Conservation (phyloP, 2,888 invertebrate species). For the Melanotus villosus region DNA sequence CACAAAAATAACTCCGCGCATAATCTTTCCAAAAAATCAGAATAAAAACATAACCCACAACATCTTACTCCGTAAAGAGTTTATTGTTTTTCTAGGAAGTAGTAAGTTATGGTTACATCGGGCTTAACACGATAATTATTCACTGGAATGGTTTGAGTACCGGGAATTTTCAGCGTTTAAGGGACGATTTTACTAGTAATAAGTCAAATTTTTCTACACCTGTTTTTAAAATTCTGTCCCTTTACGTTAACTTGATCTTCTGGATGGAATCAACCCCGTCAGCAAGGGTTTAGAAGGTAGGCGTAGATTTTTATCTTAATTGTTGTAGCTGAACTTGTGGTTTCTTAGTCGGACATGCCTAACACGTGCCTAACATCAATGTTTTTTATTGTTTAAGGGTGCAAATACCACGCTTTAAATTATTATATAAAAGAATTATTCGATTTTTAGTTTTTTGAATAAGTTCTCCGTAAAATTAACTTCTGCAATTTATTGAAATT, state of each 20-base stretch:
- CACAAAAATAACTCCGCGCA: conserved; percentile 21
- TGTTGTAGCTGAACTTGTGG: conserved; percentile 28
- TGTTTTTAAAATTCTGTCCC: conserved; percentile 33
- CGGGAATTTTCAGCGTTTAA: neutral
- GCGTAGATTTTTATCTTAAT: conserved; percentile 38
- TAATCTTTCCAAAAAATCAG: conserved; percentile 26
- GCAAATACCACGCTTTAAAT: no score
- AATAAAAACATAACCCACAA: conserved; percentile 27
- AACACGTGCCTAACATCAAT: conserved; percentile 21
- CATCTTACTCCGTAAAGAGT: conserved; percentile 34
- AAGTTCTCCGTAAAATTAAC: no score
- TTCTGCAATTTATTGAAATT: no score
- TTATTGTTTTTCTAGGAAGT: conserved; percentile 35
- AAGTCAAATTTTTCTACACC: conserved; percentile 11
- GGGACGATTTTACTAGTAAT: neutral
- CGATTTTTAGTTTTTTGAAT: no score
- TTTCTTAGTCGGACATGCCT: conserved; percentile 7
- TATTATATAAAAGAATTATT: no score
- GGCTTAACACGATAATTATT: conserved; percentile 36
- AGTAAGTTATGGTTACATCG: conserved; percentile 33
- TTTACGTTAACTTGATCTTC: neutral
- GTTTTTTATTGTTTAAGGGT: no score
- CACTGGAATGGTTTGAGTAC: conserved; percentile 4
- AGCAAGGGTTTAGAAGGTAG: neutral
- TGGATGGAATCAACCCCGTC: neutral